phyloP scores from a whole-genome alignment of 2,113 vertebrate genomes.

The Apeltes quadracus region DNA sequence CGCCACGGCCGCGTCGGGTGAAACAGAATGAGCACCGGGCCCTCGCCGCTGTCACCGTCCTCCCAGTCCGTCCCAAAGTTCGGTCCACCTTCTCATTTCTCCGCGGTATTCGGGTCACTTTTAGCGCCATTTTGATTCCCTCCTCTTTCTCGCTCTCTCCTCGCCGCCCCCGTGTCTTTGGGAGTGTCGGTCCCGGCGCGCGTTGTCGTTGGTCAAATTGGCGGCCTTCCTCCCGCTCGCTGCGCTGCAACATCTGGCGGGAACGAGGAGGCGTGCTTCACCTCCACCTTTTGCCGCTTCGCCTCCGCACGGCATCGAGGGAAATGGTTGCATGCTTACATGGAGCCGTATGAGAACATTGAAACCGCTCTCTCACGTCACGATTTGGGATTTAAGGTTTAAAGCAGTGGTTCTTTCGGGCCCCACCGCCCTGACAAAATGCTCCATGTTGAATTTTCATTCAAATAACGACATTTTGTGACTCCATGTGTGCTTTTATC shows the following conservation, averaged over 20 bases:
- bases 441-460: too few relatives aligned
- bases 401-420: too few relatives aligned
- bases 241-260: conserved; percentile 50
- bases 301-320: conserved; percentile 26
- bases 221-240: not conserved
- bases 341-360: not conserved
- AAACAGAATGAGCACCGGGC: conserved; percentile 71
- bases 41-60: too few relatives aligned
- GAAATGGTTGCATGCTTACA: too few relatives aligned
- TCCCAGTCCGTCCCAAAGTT: conserved; percentile 39
- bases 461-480: too few relatives aligned
- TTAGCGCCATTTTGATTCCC: conserved; percentile 7
- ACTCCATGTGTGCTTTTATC: too few relatives aligned
- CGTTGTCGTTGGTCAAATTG: conserved; percentile 28
- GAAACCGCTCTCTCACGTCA: not conserved
- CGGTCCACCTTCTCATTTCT: conserved; percentile 32
- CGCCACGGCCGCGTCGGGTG: conserved; percentile 77
- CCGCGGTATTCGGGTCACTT: conserved; percentile 18
- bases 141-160: conserved; percentile 1
- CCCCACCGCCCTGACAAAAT: too few relatives aligned
- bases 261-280: conserved; percentile 22
- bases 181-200: not conserved
- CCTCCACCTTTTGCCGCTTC: conserved; percentile 32
- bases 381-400: too few relatives aligned
- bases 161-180: not conserved